Conservation (phyloP, 2,113 vertebrate genomes). For the Rhagologus leucostigma region DNA sequence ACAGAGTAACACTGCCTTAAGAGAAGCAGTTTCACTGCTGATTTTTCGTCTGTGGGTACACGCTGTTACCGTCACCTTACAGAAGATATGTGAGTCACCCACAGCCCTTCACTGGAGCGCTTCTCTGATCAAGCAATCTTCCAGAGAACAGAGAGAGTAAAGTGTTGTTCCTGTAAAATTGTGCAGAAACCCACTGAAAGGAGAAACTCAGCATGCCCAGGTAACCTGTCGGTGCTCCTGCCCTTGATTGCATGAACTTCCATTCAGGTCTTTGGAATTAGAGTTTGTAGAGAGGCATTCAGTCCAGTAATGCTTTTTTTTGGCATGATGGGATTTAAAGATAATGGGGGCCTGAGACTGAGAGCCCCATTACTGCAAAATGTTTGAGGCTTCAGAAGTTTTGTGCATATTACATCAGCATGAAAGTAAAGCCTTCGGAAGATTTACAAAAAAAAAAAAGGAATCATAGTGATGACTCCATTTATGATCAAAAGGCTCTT, state of each 20-base stretch:
- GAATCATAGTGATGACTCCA: background rate
- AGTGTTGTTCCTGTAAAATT: background rate
- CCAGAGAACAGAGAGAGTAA: background rate
- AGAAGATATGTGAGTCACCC: background rate
- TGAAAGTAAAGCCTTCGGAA: background rate
- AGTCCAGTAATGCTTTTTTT: background rate
- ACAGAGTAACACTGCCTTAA: background rate
- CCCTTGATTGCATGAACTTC: background rate
- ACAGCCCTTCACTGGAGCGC: background rate
- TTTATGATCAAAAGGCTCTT: background rate
- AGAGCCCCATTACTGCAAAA: background rate
- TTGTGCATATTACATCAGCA: background rate
- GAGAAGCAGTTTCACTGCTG: background rate
- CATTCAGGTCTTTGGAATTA: background rate
- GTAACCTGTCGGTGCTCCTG: background rate
- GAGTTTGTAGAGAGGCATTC: background rate
- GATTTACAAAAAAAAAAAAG: background rate
- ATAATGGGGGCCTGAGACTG: background rate
- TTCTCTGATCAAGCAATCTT: background rate
- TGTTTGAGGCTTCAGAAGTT: background rate
- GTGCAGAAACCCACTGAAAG: background rate
- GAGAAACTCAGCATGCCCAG: background rate
- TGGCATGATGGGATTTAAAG: background rate
- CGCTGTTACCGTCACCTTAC: background rate
- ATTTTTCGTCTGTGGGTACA: background rate